phyloP scores from a whole-genome alignment of 2,888 invertebrate genomes.

The Himalopsyche tibetana region DNA sequence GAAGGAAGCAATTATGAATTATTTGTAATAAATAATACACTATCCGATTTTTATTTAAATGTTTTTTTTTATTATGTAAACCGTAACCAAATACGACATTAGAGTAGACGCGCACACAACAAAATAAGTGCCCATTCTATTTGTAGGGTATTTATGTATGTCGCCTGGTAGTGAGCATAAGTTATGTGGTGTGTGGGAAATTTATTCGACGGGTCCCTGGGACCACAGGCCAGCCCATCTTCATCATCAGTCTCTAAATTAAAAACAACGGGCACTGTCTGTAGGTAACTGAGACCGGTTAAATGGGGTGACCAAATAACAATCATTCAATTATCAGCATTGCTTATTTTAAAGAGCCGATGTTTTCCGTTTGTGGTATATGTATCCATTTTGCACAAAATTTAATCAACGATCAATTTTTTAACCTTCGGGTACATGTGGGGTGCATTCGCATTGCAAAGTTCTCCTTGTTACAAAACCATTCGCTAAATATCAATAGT shows the following conservation, averaged over 20 bases:
- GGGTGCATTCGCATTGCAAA: no score
- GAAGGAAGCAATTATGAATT: not conserved
- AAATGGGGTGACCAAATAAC: not conserved
- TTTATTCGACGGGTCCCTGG: not conserved
- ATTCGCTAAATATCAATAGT: no score
- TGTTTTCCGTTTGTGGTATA: no score
- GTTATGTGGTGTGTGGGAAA: slow-evolving; percentile 22
- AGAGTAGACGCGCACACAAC: not conserved
- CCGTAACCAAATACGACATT: slow-evolving; percentile 30
- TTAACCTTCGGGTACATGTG: no score
- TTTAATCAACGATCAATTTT: no score
- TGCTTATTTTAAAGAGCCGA: no score
- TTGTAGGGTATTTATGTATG: slow-evolving; percentile 25
- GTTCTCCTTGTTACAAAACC: no score
- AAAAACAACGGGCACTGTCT: slow-evolving; percentile 1
- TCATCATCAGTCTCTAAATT: slow-evolving; percentile 21
- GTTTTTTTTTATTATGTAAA: not conserved
- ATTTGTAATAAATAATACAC: not conserved
- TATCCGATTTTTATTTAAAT: not conserved
- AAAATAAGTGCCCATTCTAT: not conserved
- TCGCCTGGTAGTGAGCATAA: slow-evolving; percentile 7
- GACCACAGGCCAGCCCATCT: slow-evolving; percentile 19
- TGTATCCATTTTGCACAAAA: no score
- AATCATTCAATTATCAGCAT: not conserved
- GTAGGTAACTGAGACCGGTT: slow-evolving; percentile 2